Evolutionary conservation across 2,113 vertebrate genomes (phyloP).

Genomic region (Sarotherodon lohbergeri): DNA sequence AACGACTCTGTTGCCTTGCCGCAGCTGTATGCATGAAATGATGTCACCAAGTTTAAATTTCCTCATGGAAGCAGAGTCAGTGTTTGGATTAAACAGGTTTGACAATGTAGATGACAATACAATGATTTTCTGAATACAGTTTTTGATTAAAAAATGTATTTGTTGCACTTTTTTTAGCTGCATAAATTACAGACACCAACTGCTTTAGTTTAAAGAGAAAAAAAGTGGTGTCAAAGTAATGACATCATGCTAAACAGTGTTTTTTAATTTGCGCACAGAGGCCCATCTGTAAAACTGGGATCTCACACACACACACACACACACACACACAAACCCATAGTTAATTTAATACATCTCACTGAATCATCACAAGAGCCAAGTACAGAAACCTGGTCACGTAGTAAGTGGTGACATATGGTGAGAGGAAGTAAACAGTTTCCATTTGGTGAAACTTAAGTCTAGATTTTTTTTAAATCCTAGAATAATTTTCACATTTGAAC

Average conservation of each 20-base stretch:
- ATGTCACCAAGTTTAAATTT: conserved; percentile 50
- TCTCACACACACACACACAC: neutral
- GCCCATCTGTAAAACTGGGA: neutral
- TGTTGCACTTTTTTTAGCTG: neutral
- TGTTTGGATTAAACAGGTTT: conserved; percentile 10
- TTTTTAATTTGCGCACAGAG: neutral
- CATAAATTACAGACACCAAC: neutral
- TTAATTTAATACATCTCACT: neutral
- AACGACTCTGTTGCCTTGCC: conserved; percentile 14
- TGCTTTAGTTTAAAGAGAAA: neutral
- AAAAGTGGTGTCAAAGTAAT: neutral
- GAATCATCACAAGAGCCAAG: neutral
- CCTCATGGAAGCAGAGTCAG: neutral
- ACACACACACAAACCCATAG: neutral
- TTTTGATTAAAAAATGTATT: neutral
- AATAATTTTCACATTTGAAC: neutral
- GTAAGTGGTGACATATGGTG: neutral
- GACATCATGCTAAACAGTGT: neutral
- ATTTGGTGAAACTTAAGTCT: neutral
- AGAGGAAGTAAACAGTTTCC: neutral
- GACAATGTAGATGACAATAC: conserved; percentile 7
- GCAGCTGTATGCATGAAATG: conserved; percentile 31
- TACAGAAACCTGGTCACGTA: neutral
- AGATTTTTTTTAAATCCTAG: neutral
- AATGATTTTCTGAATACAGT: conserved; percentile 4